phyloP scores from a whole-genome alignment of 2,113 vertebrate genomes.

The Tragulus kanchil region DNA sequence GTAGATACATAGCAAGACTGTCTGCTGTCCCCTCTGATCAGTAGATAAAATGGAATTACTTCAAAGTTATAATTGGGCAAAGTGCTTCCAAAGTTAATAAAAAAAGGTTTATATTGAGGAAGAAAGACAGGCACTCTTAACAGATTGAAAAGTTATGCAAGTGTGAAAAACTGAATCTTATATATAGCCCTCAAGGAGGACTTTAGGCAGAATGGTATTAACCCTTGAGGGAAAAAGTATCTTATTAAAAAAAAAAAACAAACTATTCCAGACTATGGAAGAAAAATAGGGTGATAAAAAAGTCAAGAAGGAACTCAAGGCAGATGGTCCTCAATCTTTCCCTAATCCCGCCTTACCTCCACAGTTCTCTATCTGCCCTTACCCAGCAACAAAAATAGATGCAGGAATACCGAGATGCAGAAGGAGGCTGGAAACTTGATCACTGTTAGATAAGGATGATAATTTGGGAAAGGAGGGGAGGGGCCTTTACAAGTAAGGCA shows the following conservation, averaged over 20 bases:
- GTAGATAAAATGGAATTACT: slow-evolving; percentile 17
- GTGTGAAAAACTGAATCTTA: background rate
- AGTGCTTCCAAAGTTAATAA: background rate
- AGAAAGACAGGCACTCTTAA: background rate
- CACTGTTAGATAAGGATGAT: background rate
- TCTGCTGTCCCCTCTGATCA: background rate
- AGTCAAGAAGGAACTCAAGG: background rate
- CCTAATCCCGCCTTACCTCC: fast-evolving
- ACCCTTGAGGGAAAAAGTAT: background rate
- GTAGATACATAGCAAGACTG: background rate
- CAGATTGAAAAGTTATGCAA: background rate
- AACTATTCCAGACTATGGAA: background rate
- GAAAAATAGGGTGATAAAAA: background rate
- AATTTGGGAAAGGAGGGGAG: background rate
- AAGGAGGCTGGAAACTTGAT: background rate
- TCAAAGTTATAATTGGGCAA: background rate
- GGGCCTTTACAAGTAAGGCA: background rate
- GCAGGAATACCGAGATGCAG: background rate
- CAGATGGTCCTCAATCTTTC: background rate
- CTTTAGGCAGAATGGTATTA: background rate
- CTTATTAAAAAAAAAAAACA: background rate
- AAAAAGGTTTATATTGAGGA: background rate
- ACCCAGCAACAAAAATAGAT: background rate
- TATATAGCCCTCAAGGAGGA: background rate
- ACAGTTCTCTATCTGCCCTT: background rate